Evolutionary conservation across 1,140 invertebrate genomes (phyloP), one percentile per base, ranked within the genome.

Genomic region (Ceratina calcarata): DNA sequence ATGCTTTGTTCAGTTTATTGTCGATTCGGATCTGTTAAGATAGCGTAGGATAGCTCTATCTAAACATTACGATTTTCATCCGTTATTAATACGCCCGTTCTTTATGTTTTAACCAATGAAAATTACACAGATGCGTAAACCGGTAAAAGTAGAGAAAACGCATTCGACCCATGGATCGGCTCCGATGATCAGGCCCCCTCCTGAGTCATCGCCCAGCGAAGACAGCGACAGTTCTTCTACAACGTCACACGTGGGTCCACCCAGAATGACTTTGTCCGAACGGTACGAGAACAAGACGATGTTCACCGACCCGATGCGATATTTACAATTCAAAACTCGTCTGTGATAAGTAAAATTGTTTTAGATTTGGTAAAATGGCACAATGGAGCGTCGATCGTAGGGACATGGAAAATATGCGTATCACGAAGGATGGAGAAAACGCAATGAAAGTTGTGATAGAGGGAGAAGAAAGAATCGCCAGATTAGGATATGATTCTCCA

Each of bases 291-390:
- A 49, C 24, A 58, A 18, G 74, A 53, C 22, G 4, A 4, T 57
- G 1, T 57, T 13, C 55, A 16, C 55, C 4, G 27, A 32, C 27
- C 27, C 4, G 27, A 32, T 4, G 27, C 27, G 27, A 16, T n/a
- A 7, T 57, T 57, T 57, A 57, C 6, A 55, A 55, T 18, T 6
- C 32, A 10, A 45, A 45, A 8, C 10, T 45, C 37, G 10, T 45
- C 37, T 45, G 22, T 22, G 32, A 22, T 18, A 32, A 61, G 15
- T 49, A 18, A 57, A 66, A 57, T 12, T 51, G 8, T 74, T 80
- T 67, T 20, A 93, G 97, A 37, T 98, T 98, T 92, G 97, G 97
- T 79, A 97, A 97, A 94, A 97, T 98, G 95, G 97, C 97, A 58
- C 97, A 98, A 87, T 97, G 97, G 96, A 95, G 94, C 75, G 96